phyloP scores from a whole-genome alignment of 2,113 vertebrate genomes.

The Hiodon alosoides region DNA sequence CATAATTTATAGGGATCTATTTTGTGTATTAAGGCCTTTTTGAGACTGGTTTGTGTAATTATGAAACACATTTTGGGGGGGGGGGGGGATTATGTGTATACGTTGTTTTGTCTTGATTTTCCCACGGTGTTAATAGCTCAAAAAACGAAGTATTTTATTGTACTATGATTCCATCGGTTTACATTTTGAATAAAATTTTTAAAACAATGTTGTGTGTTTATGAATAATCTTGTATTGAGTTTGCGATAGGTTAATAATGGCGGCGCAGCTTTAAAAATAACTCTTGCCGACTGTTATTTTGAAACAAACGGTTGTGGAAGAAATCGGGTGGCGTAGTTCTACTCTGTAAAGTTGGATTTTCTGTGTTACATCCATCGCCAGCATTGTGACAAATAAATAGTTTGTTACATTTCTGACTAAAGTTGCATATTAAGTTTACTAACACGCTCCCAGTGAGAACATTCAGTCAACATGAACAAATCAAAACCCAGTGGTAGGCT shows the following conservation, averaged over 20 bases:
- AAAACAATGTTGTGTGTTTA: conserved; percentile 29
- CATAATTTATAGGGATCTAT: conserved; percentile 73
- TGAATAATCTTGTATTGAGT: conserved; percentile 20
- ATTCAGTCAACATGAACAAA: no score
- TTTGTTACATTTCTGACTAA: neutral
- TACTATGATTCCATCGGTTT: conserved; percentile 62
- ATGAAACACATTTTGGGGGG: conserved; percentile 49
- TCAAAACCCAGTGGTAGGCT: no score
- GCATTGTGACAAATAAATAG: neutral
- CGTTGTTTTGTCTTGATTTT: conserved; percentile 36
- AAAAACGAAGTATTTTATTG: conserved; percentile 51
- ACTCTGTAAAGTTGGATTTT: no score
- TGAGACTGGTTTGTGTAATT: conserved; percentile 61
- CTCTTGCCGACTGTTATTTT: neutral
- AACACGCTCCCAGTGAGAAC: no score
- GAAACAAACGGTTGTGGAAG: neutral
- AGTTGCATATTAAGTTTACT: no score
- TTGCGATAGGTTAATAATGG: conserved; percentile 1
- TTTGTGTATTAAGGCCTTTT: conserved; percentile 57
- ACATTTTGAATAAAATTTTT: conserved; percentile 69
- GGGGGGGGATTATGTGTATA: conserved; percentile 19
- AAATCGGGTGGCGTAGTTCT: no score
- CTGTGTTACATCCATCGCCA: neutral
- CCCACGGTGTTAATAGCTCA: conserved; percentile 45
- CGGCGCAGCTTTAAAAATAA: neutral